phyloP scores from a whole-genome alignment of 1,140 invertebrate genomes.

The Tetramorium simillimum region DNA sequence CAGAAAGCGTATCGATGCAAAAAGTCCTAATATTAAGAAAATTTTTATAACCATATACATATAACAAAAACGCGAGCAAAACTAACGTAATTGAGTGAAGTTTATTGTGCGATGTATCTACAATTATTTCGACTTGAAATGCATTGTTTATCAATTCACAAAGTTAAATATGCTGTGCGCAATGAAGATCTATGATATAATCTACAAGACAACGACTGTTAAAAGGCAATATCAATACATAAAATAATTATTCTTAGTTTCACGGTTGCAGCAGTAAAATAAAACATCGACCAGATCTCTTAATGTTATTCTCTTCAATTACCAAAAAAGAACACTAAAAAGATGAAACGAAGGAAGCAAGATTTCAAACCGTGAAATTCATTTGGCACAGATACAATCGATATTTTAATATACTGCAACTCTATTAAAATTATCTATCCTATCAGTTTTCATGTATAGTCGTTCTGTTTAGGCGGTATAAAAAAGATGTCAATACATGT shows the following conservation, averaged over 20 bases:
- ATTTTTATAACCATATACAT: neutral
- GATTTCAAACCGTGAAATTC: conserved; percentile 62
- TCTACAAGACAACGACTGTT: conserved; percentile 71
- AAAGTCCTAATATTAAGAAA: conserved; percentile 27
- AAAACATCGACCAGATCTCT: conserved; percentile 63
- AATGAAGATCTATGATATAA: conserved; percentile 63
- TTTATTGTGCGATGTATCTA: conserved; percentile 52
- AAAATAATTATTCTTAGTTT: conserved; percentile 68
- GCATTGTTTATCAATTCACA: conserved; percentile 63
- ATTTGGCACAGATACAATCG: conserved; percentile 82
- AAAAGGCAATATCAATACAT: conserved; percentile 72
- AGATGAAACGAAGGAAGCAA: neutral
- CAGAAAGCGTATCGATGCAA: conserved; percentile 53
- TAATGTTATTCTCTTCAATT: conserved; percentile 31
- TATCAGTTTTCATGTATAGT: conserved; percentile 74
- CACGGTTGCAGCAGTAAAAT: conserved; percentile 56
- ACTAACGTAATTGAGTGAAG: conserved; percentile 41
- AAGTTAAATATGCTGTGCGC: conserved; percentile 70
- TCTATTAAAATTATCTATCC: conserved; percentile 76
- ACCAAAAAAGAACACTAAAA: conserved; percentile 1
- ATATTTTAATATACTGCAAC: conserved; percentile 78
- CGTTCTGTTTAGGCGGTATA: conserved; percentile 70
- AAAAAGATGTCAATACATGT: conserved; percentile 66
- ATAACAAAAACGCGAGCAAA: conserved; percentile 49
- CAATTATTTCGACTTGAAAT: conserved; percentile 46